phyloP scores from a whole-genome alignment of 2,797 vertebrate species.

The Rhodeus uyekii region DNA sequence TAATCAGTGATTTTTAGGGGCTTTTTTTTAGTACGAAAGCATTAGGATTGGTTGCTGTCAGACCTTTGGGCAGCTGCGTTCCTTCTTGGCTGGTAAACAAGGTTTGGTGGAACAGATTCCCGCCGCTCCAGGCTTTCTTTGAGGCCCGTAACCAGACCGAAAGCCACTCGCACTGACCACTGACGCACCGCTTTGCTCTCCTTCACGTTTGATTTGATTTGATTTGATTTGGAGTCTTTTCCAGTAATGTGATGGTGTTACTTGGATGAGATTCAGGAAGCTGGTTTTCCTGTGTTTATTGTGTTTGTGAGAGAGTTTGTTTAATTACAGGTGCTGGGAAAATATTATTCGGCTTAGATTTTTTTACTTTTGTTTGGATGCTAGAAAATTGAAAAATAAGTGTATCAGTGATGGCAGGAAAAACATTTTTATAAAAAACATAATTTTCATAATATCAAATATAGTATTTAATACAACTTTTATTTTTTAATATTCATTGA shows the following conservation, averaged over 20 bases:
- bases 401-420: neutral
- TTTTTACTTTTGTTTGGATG: neutral
- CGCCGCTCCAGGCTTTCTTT: slow-evolving; percentile 45
- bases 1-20: neutral
- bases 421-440: neutral
- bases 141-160: slow-evolving; percentile 62
- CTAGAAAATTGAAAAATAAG: neutral
- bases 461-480: neutral
- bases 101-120: slow-evolving; percentile 51
- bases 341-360: neutral
- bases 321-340: slow-evolving; percentile 1
- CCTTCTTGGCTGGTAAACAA: slow-evolving; percentile 56
- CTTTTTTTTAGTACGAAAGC: neutral
- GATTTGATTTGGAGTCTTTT: slow-evolving; percentile 42
- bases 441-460: neutral
- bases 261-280: slow-evolving; percentile 60
- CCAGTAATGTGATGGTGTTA: slow-evolving; percentile 59
- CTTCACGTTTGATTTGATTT: slow-evolving; percentile 61
- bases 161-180: slow-evolving; percentile 53
- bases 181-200: slow-evolving; percentile 10
- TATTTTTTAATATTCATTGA: too few relatives aligned
- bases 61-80: slow-evolving; percentile 46
- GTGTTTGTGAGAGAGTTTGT: slow-evolving; percentile 35
- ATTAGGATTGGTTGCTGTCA: slow-evolving; percentile 27
- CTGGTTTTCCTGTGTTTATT: slow-evolving; percentile 57